phyloP scores from a whole-genome alignment of 2,888 invertebrate genomes.

The Xanthia icteritia region DNA sequence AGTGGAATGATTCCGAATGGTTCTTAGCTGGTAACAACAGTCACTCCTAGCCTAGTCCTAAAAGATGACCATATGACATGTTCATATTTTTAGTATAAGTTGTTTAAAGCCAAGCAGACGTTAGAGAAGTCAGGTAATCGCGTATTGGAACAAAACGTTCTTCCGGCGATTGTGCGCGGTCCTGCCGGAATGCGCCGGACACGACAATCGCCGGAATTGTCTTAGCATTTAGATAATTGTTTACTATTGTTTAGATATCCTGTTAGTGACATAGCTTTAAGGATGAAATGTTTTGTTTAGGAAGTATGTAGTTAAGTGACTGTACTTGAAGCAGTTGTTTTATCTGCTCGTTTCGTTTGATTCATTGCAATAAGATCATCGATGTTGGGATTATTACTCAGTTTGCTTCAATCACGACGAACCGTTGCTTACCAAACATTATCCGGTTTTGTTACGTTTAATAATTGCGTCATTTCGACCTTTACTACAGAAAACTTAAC shows the following conservation, averaged over 20 bases:
- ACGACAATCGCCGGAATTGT: constrained; percentile 79
- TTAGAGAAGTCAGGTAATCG: constrained; percentile 52
- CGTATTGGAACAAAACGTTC: constrained; percentile 64
- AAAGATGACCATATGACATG: neutral
- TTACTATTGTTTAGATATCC: constrained; percentile 75
- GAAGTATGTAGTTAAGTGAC: neutral
- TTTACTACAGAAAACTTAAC: constrained; percentile 25
- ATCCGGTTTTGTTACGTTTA: constrained; percentile 13
- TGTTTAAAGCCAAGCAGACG: constrained; percentile 29
- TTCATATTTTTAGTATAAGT: constrained; percentile 17
- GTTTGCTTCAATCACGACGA: neutral
- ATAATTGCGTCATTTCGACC: constrained; percentile 31
- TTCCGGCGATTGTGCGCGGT: constrained; percentile 79
- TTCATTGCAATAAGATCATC: constrained; percentile 3
- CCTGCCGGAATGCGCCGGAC: constrained; percentile 59
- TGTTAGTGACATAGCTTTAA: constrained; percentile 44
- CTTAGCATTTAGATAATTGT: constrained; percentile 70
- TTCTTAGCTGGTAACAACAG: neutral
- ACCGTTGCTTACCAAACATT: constrained; percentile 5
- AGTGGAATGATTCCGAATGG: neutral
- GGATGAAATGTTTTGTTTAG: neutral
- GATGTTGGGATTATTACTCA: neutral
- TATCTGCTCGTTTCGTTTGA: neutral
- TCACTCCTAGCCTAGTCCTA: too few species aligned
- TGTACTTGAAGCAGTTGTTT: neutral